Conservation (phyloP, 1,140 invertebrate species). For the Samia ricini region DNA sequence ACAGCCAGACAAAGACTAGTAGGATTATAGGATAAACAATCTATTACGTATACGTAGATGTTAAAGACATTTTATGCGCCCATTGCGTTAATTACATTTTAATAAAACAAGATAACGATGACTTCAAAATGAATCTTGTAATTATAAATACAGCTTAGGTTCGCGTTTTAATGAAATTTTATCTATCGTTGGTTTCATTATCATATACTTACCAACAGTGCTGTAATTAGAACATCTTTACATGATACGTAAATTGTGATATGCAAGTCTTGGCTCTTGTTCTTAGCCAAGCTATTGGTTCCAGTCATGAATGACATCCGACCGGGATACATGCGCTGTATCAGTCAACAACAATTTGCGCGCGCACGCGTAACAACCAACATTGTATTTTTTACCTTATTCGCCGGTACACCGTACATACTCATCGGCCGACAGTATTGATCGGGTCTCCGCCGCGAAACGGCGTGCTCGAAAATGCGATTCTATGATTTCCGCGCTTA, state of each 20-base stretch:
- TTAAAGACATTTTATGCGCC: no score
- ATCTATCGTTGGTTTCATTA: no score
- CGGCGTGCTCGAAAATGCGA: conserved; percentile 62
- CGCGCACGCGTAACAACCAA: conserved; percentile 57
- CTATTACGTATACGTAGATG: no score
- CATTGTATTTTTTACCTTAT: conserved; percentile 64
- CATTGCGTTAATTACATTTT: no score
- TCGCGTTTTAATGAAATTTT: not conserved
- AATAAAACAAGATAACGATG: no score
- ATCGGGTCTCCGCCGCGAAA: conserved; percentile 66
- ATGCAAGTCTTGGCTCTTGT: not conserved
- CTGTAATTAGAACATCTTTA: no score
- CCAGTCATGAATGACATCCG: conserved; percentile 17
- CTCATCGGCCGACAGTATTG: conserved; percentile 59
- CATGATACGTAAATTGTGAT: no score
- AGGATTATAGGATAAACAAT: no score
- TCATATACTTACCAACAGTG: no score
- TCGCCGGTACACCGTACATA: conserved; percentile 54
- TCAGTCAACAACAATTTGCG: conserved; percentile 69
- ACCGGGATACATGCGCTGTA: conserved; percentile 48
- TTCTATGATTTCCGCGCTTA: conserved; percentile 47
- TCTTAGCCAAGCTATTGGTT: not conserved
- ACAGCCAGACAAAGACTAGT: no score
- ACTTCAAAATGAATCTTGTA: no score
- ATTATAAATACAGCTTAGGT: not conserved